phyloP scores from a whole-genome alignment of 2,888 invertebrate genomes.

The Chironomus riparius region DNA sequence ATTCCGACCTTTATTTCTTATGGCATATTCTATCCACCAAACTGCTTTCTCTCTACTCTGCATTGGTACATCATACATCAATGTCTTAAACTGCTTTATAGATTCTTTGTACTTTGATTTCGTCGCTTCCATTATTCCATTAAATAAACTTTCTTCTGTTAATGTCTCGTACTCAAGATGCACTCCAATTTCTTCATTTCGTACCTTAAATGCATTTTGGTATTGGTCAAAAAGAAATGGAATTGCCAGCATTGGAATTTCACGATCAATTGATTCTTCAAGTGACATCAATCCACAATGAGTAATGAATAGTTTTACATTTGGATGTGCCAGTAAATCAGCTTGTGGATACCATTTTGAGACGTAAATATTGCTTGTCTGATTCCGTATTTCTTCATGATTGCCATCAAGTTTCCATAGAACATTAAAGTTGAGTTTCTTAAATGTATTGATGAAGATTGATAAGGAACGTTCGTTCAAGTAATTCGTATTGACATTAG shows the following conservation, averaged over 20 bases:
- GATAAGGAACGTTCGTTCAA: slow-evolving; percentile 35
- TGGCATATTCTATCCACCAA: too few species aligned
- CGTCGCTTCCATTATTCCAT: too few species aligned
- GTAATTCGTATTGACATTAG: slow-evolving; percentile 31
- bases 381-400: slow-evolving; percentile 34
- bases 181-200: too few species aligned
- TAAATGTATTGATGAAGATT: slow-evolving; percentile 36
- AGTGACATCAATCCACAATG: slow-evolving; percentile 45
- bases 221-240: background rate
- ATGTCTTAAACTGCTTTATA: too few species aligned
- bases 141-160: too few species aligned
- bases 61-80: too few species aligned
- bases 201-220: too few species aligned
- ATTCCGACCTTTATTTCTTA: too few species aligned
- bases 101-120: too few species aligned
- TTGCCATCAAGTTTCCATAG: slow-evolving; percentile 39
- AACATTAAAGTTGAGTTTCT: slow-evolving; percentile 37
- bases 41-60: too few species aligned
- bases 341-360: slow-evolving; percentile 40
- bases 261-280: slow-evolving; percentile 42
- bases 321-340: slow-evolving; percentile 36
- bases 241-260: slow-evolving; percentile 34
- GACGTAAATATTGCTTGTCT: slow-evolving; percentile 36
- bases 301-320: slow-evolving; percentile 43
- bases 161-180: too few species aligned